These are phyloP conservation scores for Cherax destructor DNA, from an alignment of 1,140 invertebrate genomes.

Conservation along the genomic window DNA sequence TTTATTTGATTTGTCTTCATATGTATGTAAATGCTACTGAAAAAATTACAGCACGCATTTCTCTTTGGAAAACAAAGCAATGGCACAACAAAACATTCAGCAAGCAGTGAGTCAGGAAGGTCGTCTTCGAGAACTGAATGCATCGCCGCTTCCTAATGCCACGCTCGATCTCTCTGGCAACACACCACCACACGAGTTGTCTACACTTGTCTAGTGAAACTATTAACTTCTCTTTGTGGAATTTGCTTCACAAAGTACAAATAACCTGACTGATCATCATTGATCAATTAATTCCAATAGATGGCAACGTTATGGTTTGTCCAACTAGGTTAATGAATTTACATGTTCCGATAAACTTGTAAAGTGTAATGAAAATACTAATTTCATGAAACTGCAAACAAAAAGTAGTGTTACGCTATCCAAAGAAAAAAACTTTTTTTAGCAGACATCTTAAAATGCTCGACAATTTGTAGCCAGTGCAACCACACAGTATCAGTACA, in stretches of 20 bases:
- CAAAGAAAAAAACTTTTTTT: neutral
- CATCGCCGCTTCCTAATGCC: slow-evolving; percentile 59
- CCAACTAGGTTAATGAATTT: neutral
- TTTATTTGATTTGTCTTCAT: too few relatives aligned
- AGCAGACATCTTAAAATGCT: neutral
- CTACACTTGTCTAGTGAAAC: slow-evolving; percentile 41
- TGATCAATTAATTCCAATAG: too few relatives aligned
- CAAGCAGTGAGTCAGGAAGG: slow-evolving; percentile 60
- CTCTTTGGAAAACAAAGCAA: slow-evolving; percentile 44
- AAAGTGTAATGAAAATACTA: too few relatives aligned
- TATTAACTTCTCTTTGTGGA: neutral
- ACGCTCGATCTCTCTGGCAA: slow-evolving; percentile 54
- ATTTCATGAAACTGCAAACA: neutral
- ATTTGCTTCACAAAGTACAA: neutral
- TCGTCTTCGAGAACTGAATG: slow-evolving; percentile 46
- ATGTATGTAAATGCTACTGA: neutral
- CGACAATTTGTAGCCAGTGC: neutral
- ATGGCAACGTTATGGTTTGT: neutral
- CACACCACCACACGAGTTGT: slow-evolving; percentile 57
- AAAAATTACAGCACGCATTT: neutral
- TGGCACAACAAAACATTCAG: slow-evolving; percentile 63
- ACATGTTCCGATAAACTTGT: neutral
- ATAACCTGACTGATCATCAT: neutral
- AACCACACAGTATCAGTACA: neutral
- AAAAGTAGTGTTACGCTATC: neutral